phyloP scores from a whole-genome alignment of 2,888 invertebrate genomes.

The Tachina grossa region DNA sequence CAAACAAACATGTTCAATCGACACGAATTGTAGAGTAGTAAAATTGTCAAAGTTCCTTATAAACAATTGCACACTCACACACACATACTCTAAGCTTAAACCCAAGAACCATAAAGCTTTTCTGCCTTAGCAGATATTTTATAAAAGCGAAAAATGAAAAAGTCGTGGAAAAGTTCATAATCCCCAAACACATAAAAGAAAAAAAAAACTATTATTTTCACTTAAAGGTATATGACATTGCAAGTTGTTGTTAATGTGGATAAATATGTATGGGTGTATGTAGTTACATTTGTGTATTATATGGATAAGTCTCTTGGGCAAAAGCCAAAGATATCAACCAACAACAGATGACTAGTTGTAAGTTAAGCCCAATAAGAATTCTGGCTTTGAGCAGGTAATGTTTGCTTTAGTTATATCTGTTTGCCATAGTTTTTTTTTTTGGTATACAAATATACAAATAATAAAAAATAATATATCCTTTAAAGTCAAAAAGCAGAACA shows the following conservation, averaged over 20 bases:
- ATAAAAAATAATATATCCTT: background rate
- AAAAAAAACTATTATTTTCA: conserved; percentile 53
- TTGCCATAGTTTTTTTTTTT: background rate
- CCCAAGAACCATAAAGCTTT: background rate
- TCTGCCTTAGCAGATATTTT: conserved; percentile 36
- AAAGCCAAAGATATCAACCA: conserved; percentile 14
- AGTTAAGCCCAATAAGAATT: conserved; percentile 7
- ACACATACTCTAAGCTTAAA: background rate
- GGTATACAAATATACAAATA: background rate
- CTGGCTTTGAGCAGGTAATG: conserved; percentile 22
- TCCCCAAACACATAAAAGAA: conserved; percentile 46
- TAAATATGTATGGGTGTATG: background rate
- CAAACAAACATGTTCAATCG: no score
- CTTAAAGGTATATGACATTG: background rate
- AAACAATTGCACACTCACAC: background rate
- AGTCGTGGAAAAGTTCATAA: conserved; percentile 28
- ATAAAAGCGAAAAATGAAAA: conserved; percentile 29
- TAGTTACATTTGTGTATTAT: background rate
- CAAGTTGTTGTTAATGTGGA: background rate
- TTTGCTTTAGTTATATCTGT: conserved; percentile 10
- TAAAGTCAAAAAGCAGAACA: no score
- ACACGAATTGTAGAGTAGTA: no score
- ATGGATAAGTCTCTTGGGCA: background rate
- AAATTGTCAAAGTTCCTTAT: no score
- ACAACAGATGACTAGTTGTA: background rate